phyloP scores from a whole-genome alignment of 2,113 vertebrate genomes.

The Sinocyclocheilus anophthalmus region DNA sequence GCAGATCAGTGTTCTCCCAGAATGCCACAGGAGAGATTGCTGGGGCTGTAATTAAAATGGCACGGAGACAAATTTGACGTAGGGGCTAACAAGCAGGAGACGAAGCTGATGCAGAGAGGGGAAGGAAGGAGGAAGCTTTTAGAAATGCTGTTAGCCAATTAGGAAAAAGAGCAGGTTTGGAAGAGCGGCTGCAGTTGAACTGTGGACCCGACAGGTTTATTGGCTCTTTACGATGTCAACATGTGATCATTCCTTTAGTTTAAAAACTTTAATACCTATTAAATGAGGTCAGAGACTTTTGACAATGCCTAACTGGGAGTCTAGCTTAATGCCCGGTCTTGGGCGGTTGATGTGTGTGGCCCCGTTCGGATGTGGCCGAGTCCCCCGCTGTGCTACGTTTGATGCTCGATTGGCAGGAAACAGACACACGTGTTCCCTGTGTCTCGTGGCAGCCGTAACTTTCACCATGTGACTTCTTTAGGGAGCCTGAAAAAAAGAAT shows the following conservation, averaged over 20 bases:
- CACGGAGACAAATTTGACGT: slow-evolving; percentile 81
- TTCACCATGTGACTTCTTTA: slow-evolving; percentile 69
- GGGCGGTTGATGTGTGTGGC: slow-evolving; percentile 54
- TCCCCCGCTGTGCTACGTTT: slow-evolving; percentile 66
- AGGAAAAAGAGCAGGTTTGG: slow-evolving; percentile 62
- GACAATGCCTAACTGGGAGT: not conserved
- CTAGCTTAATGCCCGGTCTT: not conserved
- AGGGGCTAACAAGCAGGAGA: slow-evolving; percentile 74
- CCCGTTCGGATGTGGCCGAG: slow-evolving; percentile 57
- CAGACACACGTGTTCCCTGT: slow-evolving; percentile 68
- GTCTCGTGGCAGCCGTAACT: slow-evolving; percentile 75
- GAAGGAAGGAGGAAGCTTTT: slow-evolving; percentile 53
- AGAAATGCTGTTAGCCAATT: slow-evolving; percentile 64
- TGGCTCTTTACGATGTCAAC: not conserved
- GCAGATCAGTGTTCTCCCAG: slow-evolving; percentile 81
- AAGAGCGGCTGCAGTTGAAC: not conserved
- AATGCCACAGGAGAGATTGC: slow-evolving; percentile 83
- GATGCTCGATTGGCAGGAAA: slow-evolving; percentile 73
- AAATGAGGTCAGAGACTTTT: slow-evolving; percentile 3
- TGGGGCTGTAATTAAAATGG: slow-evolving; percentile 85
- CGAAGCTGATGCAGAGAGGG: slow-evolving; percentile 51
- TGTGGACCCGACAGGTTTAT: slow-evolving; percentile 4
- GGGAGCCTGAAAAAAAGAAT: slow-evolving; percentile 61
- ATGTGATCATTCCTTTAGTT: not conserved
- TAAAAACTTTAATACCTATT: not conserved